Percentiles rank a stretch among this genome's conserved stretches.
Conservation (phyloP, 2,113 vertebrate genomes). For the Pterocles orientalis region DNA sequence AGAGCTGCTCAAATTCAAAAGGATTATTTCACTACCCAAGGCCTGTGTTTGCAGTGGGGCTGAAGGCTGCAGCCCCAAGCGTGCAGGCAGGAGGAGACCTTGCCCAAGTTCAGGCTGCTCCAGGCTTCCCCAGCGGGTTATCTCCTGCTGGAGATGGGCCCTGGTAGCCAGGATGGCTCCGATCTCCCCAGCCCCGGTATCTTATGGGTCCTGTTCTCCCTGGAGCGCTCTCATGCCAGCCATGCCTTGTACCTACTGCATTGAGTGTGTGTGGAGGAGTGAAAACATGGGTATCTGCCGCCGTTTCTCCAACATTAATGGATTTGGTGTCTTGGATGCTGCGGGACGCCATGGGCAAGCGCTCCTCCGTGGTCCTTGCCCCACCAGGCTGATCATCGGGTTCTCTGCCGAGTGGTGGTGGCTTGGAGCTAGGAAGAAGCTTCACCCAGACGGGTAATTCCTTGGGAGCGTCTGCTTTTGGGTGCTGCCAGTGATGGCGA, state of each 20-base stretch:
- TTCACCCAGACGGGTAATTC: not conserved
- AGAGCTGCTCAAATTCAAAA: slow-evolving; percentile 8
- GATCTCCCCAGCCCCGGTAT: not conserved
- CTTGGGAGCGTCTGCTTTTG: not conserved
- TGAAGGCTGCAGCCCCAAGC: not conserved
- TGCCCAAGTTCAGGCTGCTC: not conserved
- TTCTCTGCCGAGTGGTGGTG: not conserved
- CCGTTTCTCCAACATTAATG: rapidly evolving
- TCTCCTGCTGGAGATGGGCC: not conserved
- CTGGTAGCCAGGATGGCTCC: not conserved
- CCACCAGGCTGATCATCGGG: not conserved
- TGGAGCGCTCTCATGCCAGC: rapidly evolving
- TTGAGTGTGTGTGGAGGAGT: rapidly evolving
- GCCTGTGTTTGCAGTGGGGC: not conserved
- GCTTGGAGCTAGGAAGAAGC: not conserved
- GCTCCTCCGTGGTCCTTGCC: not conserved
- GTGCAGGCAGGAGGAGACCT: not conserved
- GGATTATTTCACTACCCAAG: not conserved
- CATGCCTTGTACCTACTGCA: rapidly evolving
- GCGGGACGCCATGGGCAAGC: rapidly evolving
- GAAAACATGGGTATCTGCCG: rapidly evolving
- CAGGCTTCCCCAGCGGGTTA: not conserved
- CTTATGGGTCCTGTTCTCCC: not conserved
- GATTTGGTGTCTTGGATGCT: not conserved
- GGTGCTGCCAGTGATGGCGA: not conserved